These are phyloP conservation scores for Temnothorax longispinosus DNA, from an alignment of 1,140 invertebrate species.

Conservation along the genomic window DNA sequence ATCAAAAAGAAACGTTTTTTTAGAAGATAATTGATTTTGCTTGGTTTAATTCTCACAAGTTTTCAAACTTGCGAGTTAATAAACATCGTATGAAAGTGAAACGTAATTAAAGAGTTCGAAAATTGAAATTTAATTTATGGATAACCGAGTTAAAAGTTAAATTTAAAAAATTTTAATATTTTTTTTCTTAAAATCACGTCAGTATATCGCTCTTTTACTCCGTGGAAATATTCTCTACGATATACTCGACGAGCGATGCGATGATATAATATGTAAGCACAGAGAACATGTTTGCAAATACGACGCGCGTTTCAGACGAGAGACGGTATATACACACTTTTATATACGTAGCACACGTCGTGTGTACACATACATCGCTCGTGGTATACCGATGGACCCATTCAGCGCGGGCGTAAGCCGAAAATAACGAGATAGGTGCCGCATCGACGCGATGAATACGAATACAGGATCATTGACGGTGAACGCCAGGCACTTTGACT, in stretches of 20 bases:
- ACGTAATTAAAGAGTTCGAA: not conserved
- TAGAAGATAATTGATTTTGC: not conserved
- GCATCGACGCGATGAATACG: conserved; percentile 68
- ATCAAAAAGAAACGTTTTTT: not conserved
- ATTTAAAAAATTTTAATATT: not conserved
- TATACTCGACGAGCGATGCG: not conserved
- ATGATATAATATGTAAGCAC: conserved; percentile 59
- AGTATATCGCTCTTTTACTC: not conserved
- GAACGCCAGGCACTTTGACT: conserved; percentile 66
- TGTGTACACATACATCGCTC: not conserved
- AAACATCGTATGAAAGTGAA: not conserved
- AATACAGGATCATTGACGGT: conserved; percentile 58
- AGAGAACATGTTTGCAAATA: conserved; percentile 39
- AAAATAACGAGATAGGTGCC: conserved; percentile 77
- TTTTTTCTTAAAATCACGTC: not conserved
- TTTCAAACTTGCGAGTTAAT: not conserved
- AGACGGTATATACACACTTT: conserved; percentile 1
- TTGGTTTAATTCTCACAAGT: not conserved
- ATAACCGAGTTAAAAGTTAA: not conserved
- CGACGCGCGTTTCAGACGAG: conserved; percentile 19
- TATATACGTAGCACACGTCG: not conserved
- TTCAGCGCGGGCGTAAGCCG: conserved; percentile 74
- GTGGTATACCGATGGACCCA: conserved; percentile 42
- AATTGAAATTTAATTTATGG: not conserved
- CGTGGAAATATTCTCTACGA: conserved; percentile 15